Conservation (phyloP, 1,140 invertebrate genomes). For the Sipha flava region DNA sequence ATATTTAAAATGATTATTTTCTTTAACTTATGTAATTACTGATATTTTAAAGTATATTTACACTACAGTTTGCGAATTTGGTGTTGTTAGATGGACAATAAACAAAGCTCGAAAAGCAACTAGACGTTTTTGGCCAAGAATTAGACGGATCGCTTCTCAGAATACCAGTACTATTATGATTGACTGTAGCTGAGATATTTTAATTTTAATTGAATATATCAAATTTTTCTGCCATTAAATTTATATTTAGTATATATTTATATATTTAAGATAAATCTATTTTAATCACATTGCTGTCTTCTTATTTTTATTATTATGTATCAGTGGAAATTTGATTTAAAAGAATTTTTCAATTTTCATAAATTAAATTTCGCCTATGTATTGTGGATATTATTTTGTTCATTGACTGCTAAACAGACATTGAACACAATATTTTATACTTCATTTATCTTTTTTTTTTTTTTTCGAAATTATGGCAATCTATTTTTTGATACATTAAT, state of each 20-base stretch:
- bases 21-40: slow-evolving; percentile 5
- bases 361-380: too few species aligned
- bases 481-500: background rate
- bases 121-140: slow-evolving; percentile 17
- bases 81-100: slow-evolving; percentile 11
- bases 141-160: slow-evolving; percentile 19
- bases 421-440: background rate
- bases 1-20: background rate
- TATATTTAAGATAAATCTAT: background rate
- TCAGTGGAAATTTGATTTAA: background rate
- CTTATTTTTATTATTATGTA: slow-evolving; percentile 6
- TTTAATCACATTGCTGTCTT: background rate
- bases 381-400: background rate
- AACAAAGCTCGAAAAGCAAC: slow-evolving; percentile 2
- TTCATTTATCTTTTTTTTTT: background rate
- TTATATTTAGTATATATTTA: background rate
- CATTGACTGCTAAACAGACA: background rate
- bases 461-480: background rate
- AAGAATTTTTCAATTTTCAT: too few species aligned
- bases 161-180: slow-evolving; percentile 30
- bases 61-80: slow-evolving; percentile 3
- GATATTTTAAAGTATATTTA: slow-evolving; percentile 15
- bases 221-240: background rate
- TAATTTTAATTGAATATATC: background rate
- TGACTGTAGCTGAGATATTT: slow-evolving; percentile 12